phyloP scores from a whole-genome alignment of 2,888 invertebrate genomes.

The Plemyria rubiginata region DNA sequence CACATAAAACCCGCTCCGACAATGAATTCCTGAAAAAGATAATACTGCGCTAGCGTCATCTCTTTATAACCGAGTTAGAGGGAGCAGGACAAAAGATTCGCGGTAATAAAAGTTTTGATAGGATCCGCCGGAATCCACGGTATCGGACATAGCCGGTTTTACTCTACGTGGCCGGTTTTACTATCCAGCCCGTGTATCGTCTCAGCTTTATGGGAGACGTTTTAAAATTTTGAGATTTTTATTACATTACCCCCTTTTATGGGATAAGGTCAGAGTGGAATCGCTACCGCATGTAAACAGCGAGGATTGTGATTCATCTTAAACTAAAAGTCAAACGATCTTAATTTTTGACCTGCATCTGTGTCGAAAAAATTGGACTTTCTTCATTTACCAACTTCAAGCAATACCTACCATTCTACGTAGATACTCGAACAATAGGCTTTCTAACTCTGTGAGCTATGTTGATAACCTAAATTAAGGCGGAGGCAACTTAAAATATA shows the following conservation, averaged over 20 bases:
- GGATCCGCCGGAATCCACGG: constrained; percentile 75
- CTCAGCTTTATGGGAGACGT: constrained; percentile 68
- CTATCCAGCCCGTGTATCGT: constrained; percentile 67
- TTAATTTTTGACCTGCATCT: constrained; percentile 1
- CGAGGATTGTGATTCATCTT: background rate
- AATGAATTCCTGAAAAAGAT: constrained; percentile 84
- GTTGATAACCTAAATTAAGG: background rate
- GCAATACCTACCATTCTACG: no score
- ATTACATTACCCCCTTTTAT: constrained; percentile 58
- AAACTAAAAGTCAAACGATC: background rate
- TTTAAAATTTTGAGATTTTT: constrained; percentile 73
- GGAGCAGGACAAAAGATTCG: constrained; percentile 71
- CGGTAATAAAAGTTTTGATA: constrained; percentile 82
- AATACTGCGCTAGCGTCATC: constrained; percentile 68
- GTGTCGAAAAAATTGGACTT: no score
- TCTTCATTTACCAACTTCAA: no score
- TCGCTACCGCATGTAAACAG: constrained; percentile 46
- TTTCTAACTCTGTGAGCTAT: no score
- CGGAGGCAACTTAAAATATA: no score
- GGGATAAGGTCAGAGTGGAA: constrained; percentile 46
- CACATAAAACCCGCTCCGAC: constrained; percentile 81
- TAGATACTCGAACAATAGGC: no score
- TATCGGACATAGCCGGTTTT: constrained; percentile 78
- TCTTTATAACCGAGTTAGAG: constrained; percentile 70
- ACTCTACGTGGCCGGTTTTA: constrained; percentile 70